Conservation (phyloP, 2,888 invertebrate genomes). For the Beris morrisii region DNA sequence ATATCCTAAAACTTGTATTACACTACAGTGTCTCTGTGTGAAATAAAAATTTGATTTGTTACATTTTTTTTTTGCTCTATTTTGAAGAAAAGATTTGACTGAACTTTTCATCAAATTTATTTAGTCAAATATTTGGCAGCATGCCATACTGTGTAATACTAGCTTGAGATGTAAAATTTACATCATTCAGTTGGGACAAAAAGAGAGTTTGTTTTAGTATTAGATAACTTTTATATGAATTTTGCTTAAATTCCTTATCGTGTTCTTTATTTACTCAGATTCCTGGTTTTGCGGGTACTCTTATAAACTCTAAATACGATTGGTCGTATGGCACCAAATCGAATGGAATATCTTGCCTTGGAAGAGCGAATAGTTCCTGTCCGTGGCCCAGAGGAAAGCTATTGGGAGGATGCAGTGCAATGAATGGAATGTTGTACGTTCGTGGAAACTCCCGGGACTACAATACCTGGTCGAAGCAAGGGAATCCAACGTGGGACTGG, state of each 20-base stretch:
- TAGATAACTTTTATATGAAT: background rate
- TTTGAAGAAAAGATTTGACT: too few species aligned
- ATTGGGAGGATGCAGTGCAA: constrained; percentile 18
- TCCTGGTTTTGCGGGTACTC: constrained; percentile 2
- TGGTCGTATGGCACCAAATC: constrained; percentile 12
- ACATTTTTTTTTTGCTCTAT: too few species aligned
- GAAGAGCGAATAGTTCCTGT: background rate
- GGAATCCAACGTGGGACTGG: constrained; percentile 67
- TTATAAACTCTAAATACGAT: constrained; percentile 9
- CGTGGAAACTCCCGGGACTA: constrained; percentile 63
- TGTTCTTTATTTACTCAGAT: background rate
- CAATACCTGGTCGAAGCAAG: constrained; percentile 61
- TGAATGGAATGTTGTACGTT: constrained; percentile 59
- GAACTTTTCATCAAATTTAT: too few species aligned
- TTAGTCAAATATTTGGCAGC: too few species aligned
- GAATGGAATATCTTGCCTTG: constrained; percentile 9
- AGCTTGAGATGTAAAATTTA: too few species aligned
- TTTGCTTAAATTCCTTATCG: background rate
- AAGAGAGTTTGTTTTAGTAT: background rate
- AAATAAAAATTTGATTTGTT: too few species aligned
- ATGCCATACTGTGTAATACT: too few species aligned
- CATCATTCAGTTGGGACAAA: too few species aligned
- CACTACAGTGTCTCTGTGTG: too few species aligned
- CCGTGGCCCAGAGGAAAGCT: constrained; percentile 8
- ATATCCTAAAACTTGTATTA: too few species aligned